Evolutionary conservation across 2,888 invertebrate species (phyloP).

Genomic region (Lapara coniferarum): DNA sequence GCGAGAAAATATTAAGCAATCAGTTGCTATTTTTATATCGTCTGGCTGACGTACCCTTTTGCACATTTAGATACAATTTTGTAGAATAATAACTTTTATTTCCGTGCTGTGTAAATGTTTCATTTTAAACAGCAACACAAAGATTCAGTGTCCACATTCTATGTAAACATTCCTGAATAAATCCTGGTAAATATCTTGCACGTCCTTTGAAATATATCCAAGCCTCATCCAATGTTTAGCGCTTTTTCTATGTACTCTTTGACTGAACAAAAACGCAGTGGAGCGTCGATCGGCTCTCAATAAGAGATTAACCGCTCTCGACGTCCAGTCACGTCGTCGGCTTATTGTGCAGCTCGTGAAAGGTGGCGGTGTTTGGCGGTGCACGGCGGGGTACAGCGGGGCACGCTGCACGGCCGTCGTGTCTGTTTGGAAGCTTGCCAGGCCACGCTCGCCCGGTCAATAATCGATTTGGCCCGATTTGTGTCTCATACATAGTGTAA

Average conservation of each 20-base stretch:
- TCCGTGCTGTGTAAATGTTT: no score
- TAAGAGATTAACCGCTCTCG: slow-evolving; percentile 18
- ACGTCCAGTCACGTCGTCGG: slow-evolving; percentile 14
- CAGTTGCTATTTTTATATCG: no score
- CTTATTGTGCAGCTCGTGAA: slow-evolving; percentile 18
- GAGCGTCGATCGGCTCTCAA: slow-evolving; percentile 14
- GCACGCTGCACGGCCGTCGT: slow-evolving; percentile 3
- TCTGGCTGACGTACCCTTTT: no score
- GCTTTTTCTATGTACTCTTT: background rate
- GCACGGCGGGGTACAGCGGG: background rate
- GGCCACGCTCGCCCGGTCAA: slow-evolving; percentile 23
- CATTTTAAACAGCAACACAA: no score
- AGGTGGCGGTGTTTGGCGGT: slow-evolving; percentile 23
- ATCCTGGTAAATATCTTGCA: no score
- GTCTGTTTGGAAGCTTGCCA: slow-evolving; percentile 17
- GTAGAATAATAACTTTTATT: no score
- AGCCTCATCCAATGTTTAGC: background rate
- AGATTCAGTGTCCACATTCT: no score
- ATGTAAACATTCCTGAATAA: no score
- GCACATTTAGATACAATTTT: no score
- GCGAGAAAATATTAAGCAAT: no score
- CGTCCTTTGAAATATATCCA: background rate
- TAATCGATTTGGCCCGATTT: slow-evolving; percentile 21
- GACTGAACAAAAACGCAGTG: slow-evolving; percentile 5
- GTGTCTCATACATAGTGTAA: slow-evolving; percentile 1